Conservation (phyloP, 2,797 vertebrate genomes). For the Fringilla coelebs region DNA sequence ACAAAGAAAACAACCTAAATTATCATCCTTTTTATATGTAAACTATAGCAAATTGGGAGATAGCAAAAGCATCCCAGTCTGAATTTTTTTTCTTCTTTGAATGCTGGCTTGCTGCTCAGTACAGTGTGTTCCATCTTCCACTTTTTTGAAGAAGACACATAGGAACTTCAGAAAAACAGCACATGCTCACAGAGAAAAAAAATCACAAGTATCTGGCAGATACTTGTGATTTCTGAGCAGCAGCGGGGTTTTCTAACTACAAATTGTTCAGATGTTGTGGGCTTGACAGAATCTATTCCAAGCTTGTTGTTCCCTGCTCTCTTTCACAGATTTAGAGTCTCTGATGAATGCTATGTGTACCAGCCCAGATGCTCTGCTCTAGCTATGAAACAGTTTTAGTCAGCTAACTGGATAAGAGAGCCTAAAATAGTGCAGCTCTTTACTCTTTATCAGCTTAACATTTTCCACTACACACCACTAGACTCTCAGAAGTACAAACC, state of each 20-base stretch:
- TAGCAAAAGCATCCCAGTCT: not conserved
- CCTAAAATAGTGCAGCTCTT: conserved; percentile 71
- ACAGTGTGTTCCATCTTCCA: conserved; percentile 40
- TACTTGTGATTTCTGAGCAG: conserved; percentile 54
- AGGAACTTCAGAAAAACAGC: conserved; percentile 67
- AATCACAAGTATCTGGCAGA: no score
- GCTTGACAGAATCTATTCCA: conserved; percentile 52
- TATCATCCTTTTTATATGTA: not conserved
- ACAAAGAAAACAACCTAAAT: not conserved
- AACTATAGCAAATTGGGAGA: not conserved
- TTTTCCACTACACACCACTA: conserved; percentile 60
- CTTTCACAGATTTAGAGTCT: conserved; percentile 48
- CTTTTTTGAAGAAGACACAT: conserved; percentile 21
- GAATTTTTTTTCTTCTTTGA: conserved; percentile 1
- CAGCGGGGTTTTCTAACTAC: conserved; percentile 52
- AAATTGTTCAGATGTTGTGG: conserved; percentile 57
- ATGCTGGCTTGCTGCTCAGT: not conserved
- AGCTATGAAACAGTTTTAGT: conserved; percentile 66
- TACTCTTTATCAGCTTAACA: conserved; percentile 70
- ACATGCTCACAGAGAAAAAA: conserved; percentile 39
- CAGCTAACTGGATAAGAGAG: conserved; percentile 71
- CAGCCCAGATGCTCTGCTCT: conserved; percentile 53
- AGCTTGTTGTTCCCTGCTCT: conserved; percentile 41
- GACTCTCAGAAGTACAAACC: conserved; percentile 8
- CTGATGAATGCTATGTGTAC: conserved; percentile 59